phyloP scores from a whole-genome alignment of 2,888 invertebrate genomes.

The Halictus quadricinctus region DNA sequence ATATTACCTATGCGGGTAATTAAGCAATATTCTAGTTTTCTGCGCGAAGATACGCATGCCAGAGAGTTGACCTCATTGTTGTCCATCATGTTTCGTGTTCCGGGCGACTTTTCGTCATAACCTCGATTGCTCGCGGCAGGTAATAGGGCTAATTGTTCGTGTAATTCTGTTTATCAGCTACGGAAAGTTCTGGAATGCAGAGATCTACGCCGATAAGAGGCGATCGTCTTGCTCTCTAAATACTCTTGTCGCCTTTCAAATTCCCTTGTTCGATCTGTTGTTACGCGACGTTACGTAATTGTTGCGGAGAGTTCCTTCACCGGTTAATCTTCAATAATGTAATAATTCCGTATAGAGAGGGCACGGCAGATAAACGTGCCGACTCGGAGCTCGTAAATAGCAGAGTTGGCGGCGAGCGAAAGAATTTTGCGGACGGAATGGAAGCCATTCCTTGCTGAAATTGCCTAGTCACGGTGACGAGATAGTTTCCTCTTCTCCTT shows the following conservation, averaged over 20 bases:
- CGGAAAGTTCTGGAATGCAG: background rate
- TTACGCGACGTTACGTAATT: background rate
- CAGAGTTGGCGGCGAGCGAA: background rate
- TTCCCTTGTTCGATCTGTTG: background rate
- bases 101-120: background rate
- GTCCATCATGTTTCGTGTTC: too few relatives aligned
- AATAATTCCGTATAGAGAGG: background rate
- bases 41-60: too few relatives aligned
- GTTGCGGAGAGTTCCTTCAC: background rate
- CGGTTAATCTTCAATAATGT: background rate
- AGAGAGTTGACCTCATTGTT: too few relatives aligned
- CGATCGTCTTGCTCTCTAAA: background rate
- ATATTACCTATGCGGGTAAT: too few relatives aligned
- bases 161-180: background rate
- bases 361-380: background rate
- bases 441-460: background rate
- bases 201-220: background rate
- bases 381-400: background rate
- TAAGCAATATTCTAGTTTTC: too few relatives aligned
- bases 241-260: background rate
- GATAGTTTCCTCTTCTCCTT: background rate
- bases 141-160: background rate
- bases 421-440: background rate
- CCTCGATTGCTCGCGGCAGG: background rate
- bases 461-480: slow-evolving; percentile 59